Evolutionary conservation across 2,113 vertebrate species (phyloP).

Genomic region (Sterna hirundo): DNA sequence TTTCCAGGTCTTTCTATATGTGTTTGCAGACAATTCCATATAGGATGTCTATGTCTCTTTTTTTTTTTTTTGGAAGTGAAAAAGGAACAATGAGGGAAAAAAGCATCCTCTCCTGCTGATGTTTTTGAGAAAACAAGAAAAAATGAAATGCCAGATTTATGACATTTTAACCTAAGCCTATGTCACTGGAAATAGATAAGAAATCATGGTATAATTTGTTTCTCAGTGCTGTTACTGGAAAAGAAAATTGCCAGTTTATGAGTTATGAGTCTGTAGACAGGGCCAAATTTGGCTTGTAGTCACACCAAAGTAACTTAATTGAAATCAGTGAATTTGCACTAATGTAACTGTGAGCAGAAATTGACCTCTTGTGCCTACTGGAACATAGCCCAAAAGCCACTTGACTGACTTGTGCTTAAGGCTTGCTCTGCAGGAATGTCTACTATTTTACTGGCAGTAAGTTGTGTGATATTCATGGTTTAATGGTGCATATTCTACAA

Average conservation of each 20-base stretch:
- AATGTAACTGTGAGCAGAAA: slow-evolving; percentile 48
- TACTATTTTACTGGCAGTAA: slow-evolving; percentile 21
- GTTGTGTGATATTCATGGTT: slow-evolving; percentile 55
- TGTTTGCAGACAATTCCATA: not conserved
- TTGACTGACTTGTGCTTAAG: slow-evolving; percentile 45
- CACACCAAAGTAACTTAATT: slow-evolving; percentile 39
- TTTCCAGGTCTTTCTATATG: not conserved
- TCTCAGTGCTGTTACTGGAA: not conserved
- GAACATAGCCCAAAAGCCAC: slow-evolving; percentile 32
- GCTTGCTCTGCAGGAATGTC: slow-evolving; percentile 19
- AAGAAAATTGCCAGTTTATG: slow-evolving; percentile 14
- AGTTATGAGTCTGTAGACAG: not conserved
- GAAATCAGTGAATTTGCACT: slow-evolving; percentile 48
- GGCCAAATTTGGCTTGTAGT: not conserved
- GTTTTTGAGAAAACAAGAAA: not conserved
- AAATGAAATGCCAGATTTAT: not conserved
- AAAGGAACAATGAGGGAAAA: not conserved
- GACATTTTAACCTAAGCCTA: not conserved
- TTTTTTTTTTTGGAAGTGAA: not conserved
- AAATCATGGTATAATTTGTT: not conserved
- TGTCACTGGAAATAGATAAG: slow-evolving; percentile 15
- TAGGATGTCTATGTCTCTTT: not conserved
- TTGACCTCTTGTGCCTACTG: slow-evolving; percentile 38
- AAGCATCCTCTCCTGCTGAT: not conserved
- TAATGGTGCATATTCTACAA: slow-evolving; percentile 49